Base-by-base conservation (phyloP, 2,113 vertebrate genomes). In the Macroglossus sobrinus region DNA sequence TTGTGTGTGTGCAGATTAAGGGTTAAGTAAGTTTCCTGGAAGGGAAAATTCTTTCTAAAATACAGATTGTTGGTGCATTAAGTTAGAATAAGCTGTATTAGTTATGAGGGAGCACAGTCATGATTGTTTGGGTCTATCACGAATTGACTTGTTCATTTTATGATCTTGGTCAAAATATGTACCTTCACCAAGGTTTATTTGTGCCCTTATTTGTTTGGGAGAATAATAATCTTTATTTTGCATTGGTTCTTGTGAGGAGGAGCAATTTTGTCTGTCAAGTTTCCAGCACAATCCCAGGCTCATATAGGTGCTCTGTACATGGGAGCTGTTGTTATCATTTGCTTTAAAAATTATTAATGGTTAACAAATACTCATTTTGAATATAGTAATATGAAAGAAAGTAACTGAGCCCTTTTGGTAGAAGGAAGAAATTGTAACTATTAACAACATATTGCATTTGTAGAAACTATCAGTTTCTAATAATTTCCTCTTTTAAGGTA, bases 401-500 rank as follows among this genome's bases (percentile, higher is more conserved):
- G n/a, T 72, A 55, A 92, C n/a, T 35, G 30, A 45, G 3, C 13
- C 21, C 11, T 79, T 90, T 91, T 91, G 76, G 11, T 93, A 68
- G n/a, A 80, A 89, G 43, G 35, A 92, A 22, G 28, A 84, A 63
- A 10, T 64, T 63, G 38, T 89, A 69, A 68, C 35, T 72, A n/a
- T 71, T 92, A 89, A 61, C 30, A 95, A 38, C 55, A 18, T 40
- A 15, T 93, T 47, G 8, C 11, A 16, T 76, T 92, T 91, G 19
- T 55, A 28, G 47, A 93, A 16, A 93, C 30, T 24, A 24, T 63
- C 15, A 33, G 30, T 55, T 74, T 93, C 35, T 82, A 72, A 53
- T 95, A 16, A 68, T 93, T 72, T 94, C 80, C 26, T 89, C 71
- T 71, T 93, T 93, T 79, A 55, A 89, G 57, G 35, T 93, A 93